phyloP scores from a whole-genome alignment of 2,113 vertebrate genomes.

The Coryphaenoides rupestris region DNA sequence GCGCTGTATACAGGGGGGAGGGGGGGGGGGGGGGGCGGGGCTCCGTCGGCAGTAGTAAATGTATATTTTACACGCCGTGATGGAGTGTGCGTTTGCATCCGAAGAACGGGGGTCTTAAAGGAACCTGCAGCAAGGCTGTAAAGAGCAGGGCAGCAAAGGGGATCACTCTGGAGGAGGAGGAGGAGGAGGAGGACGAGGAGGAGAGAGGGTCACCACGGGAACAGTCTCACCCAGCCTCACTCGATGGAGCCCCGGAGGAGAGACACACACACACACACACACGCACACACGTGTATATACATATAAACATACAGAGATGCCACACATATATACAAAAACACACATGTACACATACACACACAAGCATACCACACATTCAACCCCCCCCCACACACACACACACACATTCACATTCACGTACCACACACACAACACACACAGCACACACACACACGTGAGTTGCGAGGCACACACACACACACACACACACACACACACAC shows the following conservation, averaged over 20 bases:
- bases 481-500: conserved; percentile 11
- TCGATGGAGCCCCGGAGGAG: no score
- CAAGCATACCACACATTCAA: no score
- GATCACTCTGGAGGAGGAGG: conserved; percentile 21
- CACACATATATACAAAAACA: not conserved
- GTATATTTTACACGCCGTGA: conserved; percentile 61
- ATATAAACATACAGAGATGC: no score
- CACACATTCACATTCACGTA: not conserved
- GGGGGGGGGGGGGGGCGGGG: conserved; percentile 26
- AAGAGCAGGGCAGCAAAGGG: conserved; percentile 15
- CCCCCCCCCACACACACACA: not conserved
- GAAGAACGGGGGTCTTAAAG: conserved; percentile 39
- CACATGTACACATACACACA: conserved; percentile 2
- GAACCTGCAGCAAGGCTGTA: conserved; percentile 13
- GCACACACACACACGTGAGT: no score
- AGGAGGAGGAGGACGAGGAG: no score
- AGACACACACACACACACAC: not conserved
- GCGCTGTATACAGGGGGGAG: conserved; percentile 33
- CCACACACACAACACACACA: not conserved
- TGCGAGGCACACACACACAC: no score
- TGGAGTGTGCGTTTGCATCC: conserved; percentile 58
- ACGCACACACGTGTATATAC: no score
- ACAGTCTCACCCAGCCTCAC: conserved; percentile 32
- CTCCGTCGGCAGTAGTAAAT: conserved; percentile 42
- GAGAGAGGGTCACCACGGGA: conserved; percentile 38